Percentiles rank a stretch among this genome's conserved stretches.
These are phyloP conservation scores for Gymnodraco acuticeps DNA, from an alignment of 2,797 vertebrate species.

Conservation along the genomic window DNA sequence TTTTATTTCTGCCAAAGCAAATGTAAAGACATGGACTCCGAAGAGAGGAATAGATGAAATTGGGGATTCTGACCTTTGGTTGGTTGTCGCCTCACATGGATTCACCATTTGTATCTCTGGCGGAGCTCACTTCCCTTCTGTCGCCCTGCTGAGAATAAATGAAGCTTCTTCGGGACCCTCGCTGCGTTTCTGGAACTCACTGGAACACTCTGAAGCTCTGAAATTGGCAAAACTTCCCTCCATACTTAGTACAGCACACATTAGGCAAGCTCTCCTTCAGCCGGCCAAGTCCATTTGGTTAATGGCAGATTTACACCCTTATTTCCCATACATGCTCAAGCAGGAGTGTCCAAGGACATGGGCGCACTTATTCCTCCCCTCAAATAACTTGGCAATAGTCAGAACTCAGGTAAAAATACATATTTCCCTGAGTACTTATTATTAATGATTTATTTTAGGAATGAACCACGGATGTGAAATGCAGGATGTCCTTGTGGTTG, in stretches of 20 bases:
- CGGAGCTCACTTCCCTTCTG: conserved; percentile 66
- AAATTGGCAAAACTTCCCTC: conserved; percentile 66
- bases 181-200: conserved; percentile 77
- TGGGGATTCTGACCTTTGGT: conserved; percentile 70
- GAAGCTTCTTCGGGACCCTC: conserved; percentile 77
- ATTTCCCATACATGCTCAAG: conserved; percentile 23
- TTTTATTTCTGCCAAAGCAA: conserved; percentile 21
- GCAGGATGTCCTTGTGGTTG: background rate
- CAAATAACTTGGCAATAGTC: too few species aligned
- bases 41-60: conserved; percentile 49
- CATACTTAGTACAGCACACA: conserved; percentile 63
- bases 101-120: conserved; percentile 75
- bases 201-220: conserved; percentile 60
- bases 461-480: background rate
- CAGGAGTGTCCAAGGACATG: conserved; percentile 19
- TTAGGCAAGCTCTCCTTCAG: conserved; percentile 57
- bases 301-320: conserved; percentile 62
- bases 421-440: background rate
- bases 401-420: background rate
- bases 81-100: conserved; percentile 68
- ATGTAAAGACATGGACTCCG: conserved; percentile 11
- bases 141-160: conserved; percentile 78
- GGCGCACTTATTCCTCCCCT: conserved; percentile 24
- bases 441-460: background rate
- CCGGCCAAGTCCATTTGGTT: conserved; percentile 70